Conservation (phyloP, 2,113 vertebrate genomes). For the Erinaceus europaeus region DNA sequence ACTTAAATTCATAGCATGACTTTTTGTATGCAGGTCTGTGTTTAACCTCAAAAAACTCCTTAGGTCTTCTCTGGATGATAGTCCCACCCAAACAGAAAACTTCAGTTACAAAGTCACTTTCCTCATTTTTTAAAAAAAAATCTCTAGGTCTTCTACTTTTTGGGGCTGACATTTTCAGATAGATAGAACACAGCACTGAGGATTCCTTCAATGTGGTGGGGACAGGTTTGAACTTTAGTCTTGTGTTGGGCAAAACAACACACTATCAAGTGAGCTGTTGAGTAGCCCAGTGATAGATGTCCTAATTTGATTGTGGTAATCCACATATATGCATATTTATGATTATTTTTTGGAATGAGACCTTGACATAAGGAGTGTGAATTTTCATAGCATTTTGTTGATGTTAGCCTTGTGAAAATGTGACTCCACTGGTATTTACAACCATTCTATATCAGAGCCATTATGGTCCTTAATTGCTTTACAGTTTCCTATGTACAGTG, state of each 20-base stretch:
- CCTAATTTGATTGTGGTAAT: neutral
- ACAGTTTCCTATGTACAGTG: conserved; percentile 24
- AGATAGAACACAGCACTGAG: no score
- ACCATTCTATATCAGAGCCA: neutral
- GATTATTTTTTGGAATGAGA: no score
- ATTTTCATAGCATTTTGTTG: neutral
- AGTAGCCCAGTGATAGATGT: neutral
- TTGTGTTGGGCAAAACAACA: no score
- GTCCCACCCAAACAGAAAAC: neutral
- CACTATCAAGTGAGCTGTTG: no score
- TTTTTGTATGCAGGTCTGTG: conserved; percentile 40
- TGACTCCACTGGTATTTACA: neutral
- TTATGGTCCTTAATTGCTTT: conserved; percentile 33
- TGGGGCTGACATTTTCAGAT: no score
- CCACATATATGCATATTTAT: neutral
- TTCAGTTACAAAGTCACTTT: conserved; percentile 15
- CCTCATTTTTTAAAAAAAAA: neutral
- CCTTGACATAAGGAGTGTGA: neutral
- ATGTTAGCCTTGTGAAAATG: neutral
- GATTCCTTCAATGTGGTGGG: no score
- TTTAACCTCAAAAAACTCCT: neutral
- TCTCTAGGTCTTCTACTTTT: no score
- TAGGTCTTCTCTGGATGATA: neutral
- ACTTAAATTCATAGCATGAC: conserved; percentile 48
- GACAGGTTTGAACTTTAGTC: no score